Conservation (phyloP, 2,888 invertebrate species). For the Podotricha telesiphe region DNA sequence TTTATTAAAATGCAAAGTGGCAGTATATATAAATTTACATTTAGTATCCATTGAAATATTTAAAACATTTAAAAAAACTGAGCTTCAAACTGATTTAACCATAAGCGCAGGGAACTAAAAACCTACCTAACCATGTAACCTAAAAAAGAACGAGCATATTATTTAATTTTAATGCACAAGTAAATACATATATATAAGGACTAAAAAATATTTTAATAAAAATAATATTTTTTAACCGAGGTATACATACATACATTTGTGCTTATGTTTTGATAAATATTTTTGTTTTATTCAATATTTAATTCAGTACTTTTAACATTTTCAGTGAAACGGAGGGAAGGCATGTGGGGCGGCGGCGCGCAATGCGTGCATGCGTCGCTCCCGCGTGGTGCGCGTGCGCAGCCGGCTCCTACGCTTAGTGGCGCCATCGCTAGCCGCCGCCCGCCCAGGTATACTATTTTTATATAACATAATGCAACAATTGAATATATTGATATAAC, state of each 20-base stretch:
- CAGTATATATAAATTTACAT: background rate
- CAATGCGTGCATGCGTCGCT: slow-evolving; percentile 81
- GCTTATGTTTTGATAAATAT: too few species aligned
- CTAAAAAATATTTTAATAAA: too few species aligned
- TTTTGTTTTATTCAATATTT: too few species aligned
- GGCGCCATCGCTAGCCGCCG: slow-evolving; percentile 79
- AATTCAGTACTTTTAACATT: background rate
- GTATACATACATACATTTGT: too few species aligned
- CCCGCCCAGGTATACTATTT: slow-evolving; percentile 69
- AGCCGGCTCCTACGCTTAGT: slow-evolving; percentile 78
- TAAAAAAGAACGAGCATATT: too few species aligned
- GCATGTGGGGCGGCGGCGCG: slow-evolving; percentile 82
- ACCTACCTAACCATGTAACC: too few species aligned
- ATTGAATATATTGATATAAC: too few species aligned
- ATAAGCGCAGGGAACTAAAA: too few species aligned
- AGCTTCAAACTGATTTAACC: too few species aligned
- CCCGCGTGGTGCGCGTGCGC: slow-evolving; percentile 75
- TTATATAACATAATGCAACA: background rate
- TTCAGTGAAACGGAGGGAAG: slow-evolving; percentile 73
- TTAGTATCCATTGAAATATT: background rate
- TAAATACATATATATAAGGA: too few species aligned
- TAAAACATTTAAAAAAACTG: background rate
- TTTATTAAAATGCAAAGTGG: slow-evolving; percentile 17
- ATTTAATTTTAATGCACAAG: too few species aligned
- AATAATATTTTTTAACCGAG: too few species aligned